phyloP scores from a whole-genome alignment of 1,140 invertebrate genomes.

The Prorops nasuta region DNA sequence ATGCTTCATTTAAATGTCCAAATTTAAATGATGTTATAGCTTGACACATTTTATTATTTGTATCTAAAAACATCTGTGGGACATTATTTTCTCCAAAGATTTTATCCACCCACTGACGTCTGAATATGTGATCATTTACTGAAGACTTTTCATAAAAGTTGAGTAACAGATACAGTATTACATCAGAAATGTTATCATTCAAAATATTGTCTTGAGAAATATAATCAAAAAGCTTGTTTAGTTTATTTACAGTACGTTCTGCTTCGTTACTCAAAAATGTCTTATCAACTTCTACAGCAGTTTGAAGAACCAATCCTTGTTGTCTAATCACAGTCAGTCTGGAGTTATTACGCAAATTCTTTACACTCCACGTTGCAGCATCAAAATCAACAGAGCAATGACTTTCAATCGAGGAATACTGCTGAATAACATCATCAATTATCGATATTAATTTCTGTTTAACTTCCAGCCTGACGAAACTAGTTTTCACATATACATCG shows the following conservation, averaged over 20 bases:
- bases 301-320: slow-evolving; percentile 37
- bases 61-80: slow-evolving; percentile 10
- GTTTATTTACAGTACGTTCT: too few species aligned
- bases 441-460: slow-evolving; percentile 31
- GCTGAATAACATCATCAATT: slow-evolving; percentile 30
- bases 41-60: slow-evolving; percentile 9
- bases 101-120: slow-evolving; percentile 28
- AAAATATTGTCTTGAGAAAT: too few species aligned
- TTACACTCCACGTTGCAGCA: slow-evolving; percentile 31
- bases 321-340: slow-evolving; percentile 40
- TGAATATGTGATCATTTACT: slow-evolving; percentile 21
- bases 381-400: slow-evolving; percentile 18
- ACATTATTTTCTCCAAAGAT: slow-evolving; percentile 9
- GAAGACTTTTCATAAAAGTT: slow-evolving; percentile 45
- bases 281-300: slow-evolving; percentile 5
- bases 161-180: slow-evolving; percentile 37
- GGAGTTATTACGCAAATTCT: slow-evolving; percentile 38
- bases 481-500: slow-evolving; percentile 70
- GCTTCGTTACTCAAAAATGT: slow-evolving; percentile 23
- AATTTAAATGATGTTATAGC: slow-evolving; percentile 23
- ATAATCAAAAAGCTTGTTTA: too few species aligned
- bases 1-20: slow-evolving; percentile 6
- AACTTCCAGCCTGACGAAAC: slow-evolving; percentile 43
- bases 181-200: slow-evolving; percentile 27
- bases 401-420: slow-evolving; percentile 1